Conservation (phyloP, 64 coral and sea anemone genomes). For the Platygyra sinensis region DNA sequence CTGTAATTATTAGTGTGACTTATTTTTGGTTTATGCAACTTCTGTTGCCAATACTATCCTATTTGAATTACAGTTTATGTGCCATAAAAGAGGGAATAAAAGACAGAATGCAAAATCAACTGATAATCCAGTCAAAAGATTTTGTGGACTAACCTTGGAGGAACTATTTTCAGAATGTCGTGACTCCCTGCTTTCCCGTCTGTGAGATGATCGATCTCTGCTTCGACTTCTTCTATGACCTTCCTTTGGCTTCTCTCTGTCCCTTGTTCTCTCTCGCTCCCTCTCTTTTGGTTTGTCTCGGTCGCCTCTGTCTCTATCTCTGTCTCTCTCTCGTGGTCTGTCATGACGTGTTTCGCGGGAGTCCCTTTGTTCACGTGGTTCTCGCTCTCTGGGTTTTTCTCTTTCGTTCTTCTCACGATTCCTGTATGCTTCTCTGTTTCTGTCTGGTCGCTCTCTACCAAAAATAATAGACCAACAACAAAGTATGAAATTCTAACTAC, state of each 20-base stretch:
- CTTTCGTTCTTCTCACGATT: constrained; percentile 32
- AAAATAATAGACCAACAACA: neutral
- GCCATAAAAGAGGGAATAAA: neutral
- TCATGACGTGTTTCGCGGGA: constrained; percentile 52
- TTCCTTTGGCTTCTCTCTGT: constrained; percentile 32
- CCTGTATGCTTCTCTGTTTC: neutral
- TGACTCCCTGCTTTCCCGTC: constrained; percentile 66
- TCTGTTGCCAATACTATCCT: too few relatives aligned
- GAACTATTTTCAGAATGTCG: constrained; percentile 77
- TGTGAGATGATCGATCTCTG: constrained; percentile 57
- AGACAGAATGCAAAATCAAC: neutral
- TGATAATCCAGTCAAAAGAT: neutral
- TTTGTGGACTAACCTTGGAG: constrained; percentile 56
- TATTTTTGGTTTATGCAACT: too few relatives aligned
- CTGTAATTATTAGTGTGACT: too few relatives aligned
- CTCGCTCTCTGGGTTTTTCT: constrained; percentile 53
- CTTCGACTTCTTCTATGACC: constrained; percentile 29
- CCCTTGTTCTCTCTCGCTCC: constrained; percentile 38
- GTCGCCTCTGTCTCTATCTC: constrained; percentile 67
- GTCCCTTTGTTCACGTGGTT: constrained; percentile 38
- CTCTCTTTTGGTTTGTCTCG: constrained; percentile 58
- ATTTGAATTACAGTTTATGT: too few relatives aligned
- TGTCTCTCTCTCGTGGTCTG: constrained; percentile 65
- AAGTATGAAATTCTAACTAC: neutral
- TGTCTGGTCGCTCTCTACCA: constrained; percentile 15